Conservation (phyloP, 2,797 vertebrate species). For the Diplodus puntazzo region DNA sequence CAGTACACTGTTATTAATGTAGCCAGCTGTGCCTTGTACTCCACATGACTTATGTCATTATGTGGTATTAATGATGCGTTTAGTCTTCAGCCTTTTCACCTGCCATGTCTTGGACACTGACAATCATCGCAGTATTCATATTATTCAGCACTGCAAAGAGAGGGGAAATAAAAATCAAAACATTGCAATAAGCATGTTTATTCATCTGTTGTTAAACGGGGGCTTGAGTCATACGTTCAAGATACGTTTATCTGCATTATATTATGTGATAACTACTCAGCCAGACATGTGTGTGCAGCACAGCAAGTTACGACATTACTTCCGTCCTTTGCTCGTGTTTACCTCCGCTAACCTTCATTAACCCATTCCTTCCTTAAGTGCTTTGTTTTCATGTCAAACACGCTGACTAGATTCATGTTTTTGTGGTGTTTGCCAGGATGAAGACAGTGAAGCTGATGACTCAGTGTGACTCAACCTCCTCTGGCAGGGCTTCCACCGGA, state of each 20-base stretch:
- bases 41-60: neutral
- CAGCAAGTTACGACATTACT: conserved; percentile 5
- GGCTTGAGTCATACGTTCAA: neutral
- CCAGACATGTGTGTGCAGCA: neutral
- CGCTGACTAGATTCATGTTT: conserved; percentile 50
- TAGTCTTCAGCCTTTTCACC: neutral
- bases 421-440: conserved; percentile 59
- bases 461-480: conserved; percentile 82
- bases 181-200: neutral
- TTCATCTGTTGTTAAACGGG: neutral
- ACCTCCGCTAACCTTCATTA: conserved; percentile 47
- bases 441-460: conserved; percentile 76
- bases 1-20: neutral
- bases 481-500: conserved; percentile 79
- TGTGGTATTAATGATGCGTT: neutral
- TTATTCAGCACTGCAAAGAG: neutral
- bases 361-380: conserved; percentile 26
- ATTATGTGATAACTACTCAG: neutral
- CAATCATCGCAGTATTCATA: neutral
- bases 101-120: neutral
- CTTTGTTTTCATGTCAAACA: conserved; percentile 56
- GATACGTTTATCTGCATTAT: neutral
- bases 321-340: conserved; percentile 34
- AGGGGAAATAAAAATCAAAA: neutral
- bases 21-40: conserved; percentile 7